These are phyloP conservation scores for Halichoerus grypus DNA, from an alignment of 2,113 vertebrate species.

Conservation along the genomic window DNA sequence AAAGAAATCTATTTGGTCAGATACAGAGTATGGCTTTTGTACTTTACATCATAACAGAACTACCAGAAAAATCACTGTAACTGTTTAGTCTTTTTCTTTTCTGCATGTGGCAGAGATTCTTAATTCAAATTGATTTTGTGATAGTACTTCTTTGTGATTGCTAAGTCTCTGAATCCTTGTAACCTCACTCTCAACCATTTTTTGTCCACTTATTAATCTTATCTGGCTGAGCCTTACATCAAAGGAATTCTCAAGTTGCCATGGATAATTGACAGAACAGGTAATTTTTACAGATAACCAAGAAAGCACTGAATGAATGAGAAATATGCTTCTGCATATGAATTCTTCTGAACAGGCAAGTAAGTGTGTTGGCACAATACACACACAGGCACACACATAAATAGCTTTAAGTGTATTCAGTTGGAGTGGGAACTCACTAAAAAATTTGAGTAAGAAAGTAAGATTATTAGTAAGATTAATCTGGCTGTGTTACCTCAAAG, in stretches of 20 bases:
- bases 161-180: not conserved
- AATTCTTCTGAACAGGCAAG: slow-evolving; percentile 11
- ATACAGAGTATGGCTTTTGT: not conserved
- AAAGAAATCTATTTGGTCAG: not conserved
- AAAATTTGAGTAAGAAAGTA: not conserved
- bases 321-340: not conserved
- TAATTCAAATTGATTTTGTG: slow-evolving; percentile 19
- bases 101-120: not conserved
- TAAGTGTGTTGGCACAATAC: not conserved
- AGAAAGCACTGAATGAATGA: not conserved
- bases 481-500: not conserved
- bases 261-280: slow-evolving; percentile 23
- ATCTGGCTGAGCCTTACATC: slow-evolving; percentile 16
- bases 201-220: slow-evolving; percentile 33
- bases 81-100: not conserved
- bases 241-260: slow-evolving; percentile 32
- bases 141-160: not conserved
- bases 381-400: not conserved
- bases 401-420: not conserved
- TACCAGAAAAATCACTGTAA: not conserved
- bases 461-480: not conserved
- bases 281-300: slow-evolving; percentile 55
- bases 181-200: slow-evolving; percentile 35
- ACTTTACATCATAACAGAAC: not conserved
- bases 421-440: not conserved